Base-by-base conservation (phyloP, 2,797 vertebrate genomes). In the Propithecus deckenii region DNA sequence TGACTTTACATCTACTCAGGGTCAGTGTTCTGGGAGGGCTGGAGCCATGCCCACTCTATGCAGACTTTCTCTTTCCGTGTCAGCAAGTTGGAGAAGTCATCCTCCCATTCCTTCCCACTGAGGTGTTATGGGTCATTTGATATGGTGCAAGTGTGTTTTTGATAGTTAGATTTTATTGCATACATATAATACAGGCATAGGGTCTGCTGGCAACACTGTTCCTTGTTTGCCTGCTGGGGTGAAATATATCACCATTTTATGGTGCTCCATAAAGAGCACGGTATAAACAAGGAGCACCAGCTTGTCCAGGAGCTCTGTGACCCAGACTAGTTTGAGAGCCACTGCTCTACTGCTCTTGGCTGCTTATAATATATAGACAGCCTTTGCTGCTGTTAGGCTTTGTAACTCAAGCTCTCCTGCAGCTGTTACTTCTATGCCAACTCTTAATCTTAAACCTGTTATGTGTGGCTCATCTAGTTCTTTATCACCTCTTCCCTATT, bases 201-300 rank as follows among this genome's bases (percentile, higher is more conserved):
- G 75, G 93, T 96, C 79, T 85, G 30, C 25, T 41, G 83, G 12
- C 50, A 81, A 69, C 18, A 43, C 5, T 63, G 46, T n/a, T 86
- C 74, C 63, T 91, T 83, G 63, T 69, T 72, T 96, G 88, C 28
- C 75, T 88, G n/a, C 67, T 74, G 13, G 81, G n/a, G 50, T 76
- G 63, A 95, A 95, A 81, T 35, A 65, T 59, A 87, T 87, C 90
- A 94, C 65, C 14, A 87, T 69, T 94, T 96, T 92, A 84, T 5
- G 28, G 71, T 20, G 14, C 3, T 93, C 48, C 35, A 41, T 61
- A 93, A 95, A 93, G 46, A 76, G 20, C 5, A 23, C 22, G 52
- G 38, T 57, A 1, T 22, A 83, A 84, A 81, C 43, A 75, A 91
- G 74, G 30, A 57, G 32, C 14, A 61, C 22, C 50, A 32, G 17